Conservation (phyloP, 2,888 invertebrate genomes). For the Branchellion lobata region DNA sequence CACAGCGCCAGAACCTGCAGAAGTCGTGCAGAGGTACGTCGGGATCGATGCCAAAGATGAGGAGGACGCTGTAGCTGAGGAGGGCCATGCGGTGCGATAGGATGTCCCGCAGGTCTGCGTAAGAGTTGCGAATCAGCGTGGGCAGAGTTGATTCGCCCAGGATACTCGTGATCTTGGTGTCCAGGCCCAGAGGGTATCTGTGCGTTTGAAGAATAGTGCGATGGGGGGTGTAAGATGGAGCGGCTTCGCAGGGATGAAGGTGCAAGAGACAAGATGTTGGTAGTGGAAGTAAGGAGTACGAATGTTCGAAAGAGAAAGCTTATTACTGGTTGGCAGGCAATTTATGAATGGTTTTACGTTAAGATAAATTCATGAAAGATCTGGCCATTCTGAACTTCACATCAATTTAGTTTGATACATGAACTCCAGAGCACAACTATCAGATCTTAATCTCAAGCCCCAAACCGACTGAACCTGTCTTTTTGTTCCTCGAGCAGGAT, state of each 20-base stretch:
- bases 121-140: not conserved
- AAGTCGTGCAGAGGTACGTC: not conserved
- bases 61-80: not conserved
- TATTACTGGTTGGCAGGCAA: no score
- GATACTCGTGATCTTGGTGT: slow-evolving; percentile 20
- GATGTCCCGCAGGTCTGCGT: slow-evolving; percentile 1
- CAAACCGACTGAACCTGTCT: no score
- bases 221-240: not conserved
- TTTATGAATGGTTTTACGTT: no score
- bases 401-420: no score
- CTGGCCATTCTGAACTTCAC: no score
- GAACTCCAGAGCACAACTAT: no score
- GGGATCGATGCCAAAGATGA: slow-evolving; percentile 1
- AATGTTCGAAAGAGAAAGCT: no score
- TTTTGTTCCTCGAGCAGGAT: slow-evolving; percentile 25
- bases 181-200: slow-evolving; percentile 22
- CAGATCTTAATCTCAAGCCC: no score
- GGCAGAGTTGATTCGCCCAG: not conserved
- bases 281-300: no score
- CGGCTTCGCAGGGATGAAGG: no score
- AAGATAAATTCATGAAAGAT: no score
- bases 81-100: slow-evolving; percentile 19
- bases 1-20: slow-evolving; percentile 19
- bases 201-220: not conserved
- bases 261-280: no score